Conservation (phyloP, 1,140 invertebrate species). For the Solenopsis invicta region DNA sequence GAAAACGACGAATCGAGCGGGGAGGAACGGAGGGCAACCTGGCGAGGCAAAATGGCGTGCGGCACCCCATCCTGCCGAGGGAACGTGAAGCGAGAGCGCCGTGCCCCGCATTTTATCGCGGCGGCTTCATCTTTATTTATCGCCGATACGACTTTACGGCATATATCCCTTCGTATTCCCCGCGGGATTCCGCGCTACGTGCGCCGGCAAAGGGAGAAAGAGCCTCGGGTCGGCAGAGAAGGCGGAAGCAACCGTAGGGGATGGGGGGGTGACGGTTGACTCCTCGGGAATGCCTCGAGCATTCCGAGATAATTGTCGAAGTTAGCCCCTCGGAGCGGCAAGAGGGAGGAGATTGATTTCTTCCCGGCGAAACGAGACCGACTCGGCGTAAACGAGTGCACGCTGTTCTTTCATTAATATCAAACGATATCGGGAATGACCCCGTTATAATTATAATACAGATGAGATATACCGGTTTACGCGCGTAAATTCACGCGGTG, state of each 20-base stretch:
- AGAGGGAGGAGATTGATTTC: conserved; percentile 48
- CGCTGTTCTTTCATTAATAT: conserved; percentile 15
- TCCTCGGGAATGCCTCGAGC: conserved; percentile 56
- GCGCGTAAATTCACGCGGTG: not conserved
- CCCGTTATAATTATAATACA: not conserved
- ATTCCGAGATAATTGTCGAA: conserved; percentile 57
- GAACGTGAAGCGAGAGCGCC: conserved; percentile 56
- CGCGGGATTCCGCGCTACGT: conserved; percentile 51
- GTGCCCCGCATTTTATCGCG: conserved; percentile 74
- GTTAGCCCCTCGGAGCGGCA: conserved; percentile 1
- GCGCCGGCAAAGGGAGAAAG: conserved; percentile 27
- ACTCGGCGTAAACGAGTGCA: not conserved
- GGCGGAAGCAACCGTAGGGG: not conserved
- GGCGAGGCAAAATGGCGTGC: conserved; percentile 54
- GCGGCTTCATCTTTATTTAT: conserved; percentile 75
- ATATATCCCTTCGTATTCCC: conserved; percentile 69
- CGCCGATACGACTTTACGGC: conserved; percentile 74
- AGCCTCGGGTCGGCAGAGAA: too few species aligned
- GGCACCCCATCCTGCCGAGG: conserved; percentile 14
- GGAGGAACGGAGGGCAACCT: conserved; percentile 12
- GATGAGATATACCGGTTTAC: not conserved
- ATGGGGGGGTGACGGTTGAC: not conserved
- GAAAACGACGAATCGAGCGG: conserved; percentile 21
- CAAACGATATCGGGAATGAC: not conserved
- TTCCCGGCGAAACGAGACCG: conserved; percentile 32